phyloP scores from a whole-genome alignment of 2,113 vertebrate genomes.

The Burhinus oedicnemus region DNA sequence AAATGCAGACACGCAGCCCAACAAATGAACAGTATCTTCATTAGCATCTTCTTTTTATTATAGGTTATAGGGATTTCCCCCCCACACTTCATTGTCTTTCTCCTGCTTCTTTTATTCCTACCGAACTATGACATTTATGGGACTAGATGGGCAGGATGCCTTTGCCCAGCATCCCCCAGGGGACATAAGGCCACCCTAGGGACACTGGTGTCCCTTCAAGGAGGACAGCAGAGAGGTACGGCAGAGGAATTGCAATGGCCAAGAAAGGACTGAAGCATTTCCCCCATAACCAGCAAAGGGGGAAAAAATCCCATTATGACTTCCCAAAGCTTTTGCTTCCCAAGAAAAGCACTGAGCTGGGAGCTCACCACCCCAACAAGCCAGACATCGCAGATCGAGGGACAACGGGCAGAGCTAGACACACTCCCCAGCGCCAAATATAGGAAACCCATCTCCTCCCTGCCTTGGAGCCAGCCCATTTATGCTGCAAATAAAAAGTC shows the following conservation, averaged over 20 bases:
- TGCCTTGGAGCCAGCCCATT: background rate
- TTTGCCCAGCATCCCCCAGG: background rate
- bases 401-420: background rate
- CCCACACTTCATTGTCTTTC: background rate
- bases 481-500: background rate
- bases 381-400: background rate
- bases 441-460: background rate
- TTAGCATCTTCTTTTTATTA: background rate
- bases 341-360: fast-evolving
- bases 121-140: fast-evolving
- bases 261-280: background rate
- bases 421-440: background rate
- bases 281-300: background rate
- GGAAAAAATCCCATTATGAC: fast-evolving
- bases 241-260: background rate
- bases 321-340: background rate
- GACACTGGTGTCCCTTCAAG: background rate
- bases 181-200: background rate
- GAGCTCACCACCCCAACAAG: background rate
- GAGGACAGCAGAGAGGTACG: background rate
- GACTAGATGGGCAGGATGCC: background rate
- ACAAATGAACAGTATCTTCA: background rate
- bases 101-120: background rate
- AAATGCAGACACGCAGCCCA: background rate
- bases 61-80: background rate